phyloP scores from a whole-genome alignment of 2,113 vertebrate species.

The Saccopteryx leptura region DNA sequence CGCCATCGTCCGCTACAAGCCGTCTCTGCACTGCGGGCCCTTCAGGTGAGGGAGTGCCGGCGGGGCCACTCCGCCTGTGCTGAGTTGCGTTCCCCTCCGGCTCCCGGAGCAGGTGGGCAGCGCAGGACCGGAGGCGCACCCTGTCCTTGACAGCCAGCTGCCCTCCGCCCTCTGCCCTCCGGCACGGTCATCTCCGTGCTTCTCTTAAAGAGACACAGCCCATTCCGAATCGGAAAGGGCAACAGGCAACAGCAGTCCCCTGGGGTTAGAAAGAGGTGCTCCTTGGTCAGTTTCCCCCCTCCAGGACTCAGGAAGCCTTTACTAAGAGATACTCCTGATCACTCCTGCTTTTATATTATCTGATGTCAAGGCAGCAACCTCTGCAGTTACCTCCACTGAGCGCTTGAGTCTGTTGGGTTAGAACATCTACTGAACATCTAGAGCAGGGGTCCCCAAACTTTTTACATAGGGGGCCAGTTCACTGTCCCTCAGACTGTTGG shows the following conservation, averaged over 20 bases:
- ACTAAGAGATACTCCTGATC: neutral
- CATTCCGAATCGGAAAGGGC: neutral
- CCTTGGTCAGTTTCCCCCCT: neutral
- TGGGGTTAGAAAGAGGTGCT: neutral
- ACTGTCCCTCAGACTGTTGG: no score
- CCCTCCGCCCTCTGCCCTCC: no score
- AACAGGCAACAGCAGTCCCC: neutral
- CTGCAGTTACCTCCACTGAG: neutral
- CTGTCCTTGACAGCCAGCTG: neutral
- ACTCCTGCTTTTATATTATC: neutral
- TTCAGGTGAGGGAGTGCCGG: conserved; percentile 92
- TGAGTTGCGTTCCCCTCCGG: neutral
- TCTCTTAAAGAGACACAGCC: neutral
- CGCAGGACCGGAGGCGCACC: neutral
- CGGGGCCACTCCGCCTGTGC: accelerated
- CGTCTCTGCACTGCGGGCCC: conserved; percentile 95
- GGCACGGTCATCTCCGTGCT: neutral
- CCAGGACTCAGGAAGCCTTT: neutral
- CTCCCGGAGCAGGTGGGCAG: neutral
- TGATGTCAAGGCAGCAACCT: no score
- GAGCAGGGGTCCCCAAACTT: neutral
- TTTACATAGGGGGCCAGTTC: no score
- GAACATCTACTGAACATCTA: neutral
- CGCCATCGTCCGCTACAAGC: conserved; percentile 96
- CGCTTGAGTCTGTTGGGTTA: no score